Base-by-base conservation (phyloP, 2,888 invertebrate species). In the Hoplodrina ambigua region DNA sequence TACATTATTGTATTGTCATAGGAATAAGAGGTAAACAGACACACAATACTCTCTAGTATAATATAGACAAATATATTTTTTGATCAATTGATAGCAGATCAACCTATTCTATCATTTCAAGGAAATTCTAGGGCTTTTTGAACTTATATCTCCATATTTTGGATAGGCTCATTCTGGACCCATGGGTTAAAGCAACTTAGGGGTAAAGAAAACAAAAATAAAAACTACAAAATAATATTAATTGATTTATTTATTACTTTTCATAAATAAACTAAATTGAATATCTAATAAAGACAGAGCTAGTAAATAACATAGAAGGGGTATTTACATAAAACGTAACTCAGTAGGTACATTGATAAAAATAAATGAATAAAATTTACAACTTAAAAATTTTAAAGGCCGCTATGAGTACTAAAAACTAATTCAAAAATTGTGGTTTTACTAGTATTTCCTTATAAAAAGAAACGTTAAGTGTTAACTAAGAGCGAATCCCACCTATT, bases 231-330 rank as follows among this genome's bases (percentile, higher is more conserved):
- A 89, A 88, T 90, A 91, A 92, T 92, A 88, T 88, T 90, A 91
- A 91, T 92, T 90, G 91, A 93, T 94, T 95, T 94, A 93, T 94
- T 95, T 94, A 94, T 94, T 94, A 83, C 83, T 82, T 89, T 92
- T 92, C 90, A 94, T 95, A 95, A 95, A 94, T 95, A 95, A 94
- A 92, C 93, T 94, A 94, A 94, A 93, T 89, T 90, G 91, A 89
- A 91, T 93, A 92, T 92, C 92, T 94, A 94, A 92, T 94, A 94
- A 92, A 93, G 91, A 92, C 88, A 91, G 85, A 88, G 88, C 91
- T 94, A 93, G 89, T 88, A 91, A 92, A 92, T 93, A 92, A 93
- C 88, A 91, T 91, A 93, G 91, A 87, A 88, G 85, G 86, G 80
- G 85, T 95, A 95, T 95, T 93, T 95, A 95, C 95, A 95, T 92